These are phyloP conservation scores for Semotilus atromaculatus DNA, from an alignment of 2,797 vertebrate genomes.

Conservation along the genomic window DNA sequence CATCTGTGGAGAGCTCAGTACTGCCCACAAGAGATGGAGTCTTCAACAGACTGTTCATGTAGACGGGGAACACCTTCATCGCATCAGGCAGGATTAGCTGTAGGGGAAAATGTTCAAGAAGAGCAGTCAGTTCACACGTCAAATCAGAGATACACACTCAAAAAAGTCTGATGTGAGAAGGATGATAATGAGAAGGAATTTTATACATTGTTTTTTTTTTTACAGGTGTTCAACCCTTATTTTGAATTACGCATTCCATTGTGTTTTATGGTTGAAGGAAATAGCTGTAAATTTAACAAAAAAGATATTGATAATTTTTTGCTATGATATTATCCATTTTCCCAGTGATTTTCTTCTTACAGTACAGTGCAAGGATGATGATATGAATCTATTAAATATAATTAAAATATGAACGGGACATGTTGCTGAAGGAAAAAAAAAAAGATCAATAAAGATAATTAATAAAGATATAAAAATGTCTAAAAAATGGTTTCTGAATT, in stretches of 20 bases:
- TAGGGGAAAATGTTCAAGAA: neutral
- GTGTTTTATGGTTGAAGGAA: neutral
- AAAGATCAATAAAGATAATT: no score
- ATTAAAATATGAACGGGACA: neutral
- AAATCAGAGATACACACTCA: neutral
- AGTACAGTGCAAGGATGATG: neutral
- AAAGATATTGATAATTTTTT: neutral
- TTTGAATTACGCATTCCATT: neutral
- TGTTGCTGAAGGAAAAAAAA: neutral
- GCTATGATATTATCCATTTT: no score
- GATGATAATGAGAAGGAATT: no score
- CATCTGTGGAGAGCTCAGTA: slow-evolving; percentile 86
- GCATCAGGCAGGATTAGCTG: slow-evolving; percentile 94
- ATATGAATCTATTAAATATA: neutral
- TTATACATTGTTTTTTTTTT: neutral
- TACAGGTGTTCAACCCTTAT: no score
- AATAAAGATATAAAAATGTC: neutral
- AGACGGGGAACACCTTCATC: slow-evolving; percentile 96
- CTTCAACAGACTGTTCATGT: slow-evolving; percentile 95
- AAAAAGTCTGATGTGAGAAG: neutral
- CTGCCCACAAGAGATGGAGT: slow-evolving; percentile 83
- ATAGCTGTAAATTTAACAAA: neutral
- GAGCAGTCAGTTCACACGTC: neutral
- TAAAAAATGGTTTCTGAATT: neutral
- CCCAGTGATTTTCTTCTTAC: neutral